phyloP scores from a whole-genome alignment of 1,140 invertebrate species.

The Manduca sexta region DNA sequence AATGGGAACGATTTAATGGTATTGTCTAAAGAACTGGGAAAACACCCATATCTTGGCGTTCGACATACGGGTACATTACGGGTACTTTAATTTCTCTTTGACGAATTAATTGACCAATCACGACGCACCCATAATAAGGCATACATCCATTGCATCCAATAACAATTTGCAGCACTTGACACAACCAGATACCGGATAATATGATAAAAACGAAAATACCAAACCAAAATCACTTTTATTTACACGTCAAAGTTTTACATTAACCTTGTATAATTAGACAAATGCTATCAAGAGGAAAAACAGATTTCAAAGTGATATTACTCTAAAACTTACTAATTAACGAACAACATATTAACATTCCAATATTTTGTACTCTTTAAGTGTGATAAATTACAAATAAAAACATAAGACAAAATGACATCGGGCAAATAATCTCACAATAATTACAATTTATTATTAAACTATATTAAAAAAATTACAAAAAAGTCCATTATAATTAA shows the following conservation, averaged over 20 bases:
- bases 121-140: too few species aligned
- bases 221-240: conserved; percentile 72
- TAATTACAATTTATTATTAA: conserved; percentile 64
- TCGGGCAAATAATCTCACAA: conserved; percentile 48
- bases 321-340: conserved; percentile 65
- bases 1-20: neutral
- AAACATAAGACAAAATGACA: conserved; percentile 50
- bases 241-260: conserved; percentile 58
- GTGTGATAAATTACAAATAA: conserved; percentile 66
- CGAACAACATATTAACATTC: conserved; percentile 69
- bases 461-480: conserved; percentile 62
- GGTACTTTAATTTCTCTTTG: too few species aligned
- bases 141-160: too few species aligned
- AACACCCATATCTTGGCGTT: too few species aligned
- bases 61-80: too few species aligned
- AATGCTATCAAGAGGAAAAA: conserved; percentile 61
- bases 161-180: too few species aligned
- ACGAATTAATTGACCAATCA: too few species aligned
- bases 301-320: conserved; percentile 64
- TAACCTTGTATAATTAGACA: conserved; percentile 62
- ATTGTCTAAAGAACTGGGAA: too few species aligned
- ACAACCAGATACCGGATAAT: conserved; percentile 4
- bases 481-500: conserved; percentile 54
- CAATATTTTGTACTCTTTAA: conserved; percentile 72
- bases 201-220: conserved; percentile 27